Evolutionary conservation across 2,113 vertebrate genomes (phyloP).

Genomic region (Chunga burmeisteri): DNA sequence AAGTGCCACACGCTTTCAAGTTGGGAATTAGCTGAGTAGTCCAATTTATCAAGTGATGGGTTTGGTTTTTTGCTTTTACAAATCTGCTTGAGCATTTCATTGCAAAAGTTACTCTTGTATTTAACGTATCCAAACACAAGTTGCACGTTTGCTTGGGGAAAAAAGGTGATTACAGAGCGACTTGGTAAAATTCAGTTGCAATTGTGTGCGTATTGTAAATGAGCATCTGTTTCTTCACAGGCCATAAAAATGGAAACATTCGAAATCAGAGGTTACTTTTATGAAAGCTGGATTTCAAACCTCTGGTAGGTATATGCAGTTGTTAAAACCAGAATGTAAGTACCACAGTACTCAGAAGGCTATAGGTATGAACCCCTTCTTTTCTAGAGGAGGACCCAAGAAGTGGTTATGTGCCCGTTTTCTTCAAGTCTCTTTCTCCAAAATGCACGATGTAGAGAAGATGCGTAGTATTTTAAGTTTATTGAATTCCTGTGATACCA

Average conservation of each 20-base stretch:
- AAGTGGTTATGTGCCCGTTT: background rate
- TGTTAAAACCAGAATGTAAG: background rate
- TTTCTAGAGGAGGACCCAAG: background rate
- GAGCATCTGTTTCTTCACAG: background rate
- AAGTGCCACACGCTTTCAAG: background rate
- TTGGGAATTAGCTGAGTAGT: background rate
- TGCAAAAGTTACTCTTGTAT: background rate
- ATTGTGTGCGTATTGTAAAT: background rate
- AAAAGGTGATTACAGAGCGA: background rate
- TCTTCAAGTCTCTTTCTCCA: background rate
- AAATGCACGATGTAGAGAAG: background rate
- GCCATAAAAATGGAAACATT: background rate
- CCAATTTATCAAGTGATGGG: background rate
- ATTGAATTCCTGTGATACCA: background rate
- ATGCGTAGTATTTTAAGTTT: rapidly evolving
- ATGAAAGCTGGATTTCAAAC: background rate
- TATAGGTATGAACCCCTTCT: background rate
- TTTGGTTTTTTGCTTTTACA: background rate
- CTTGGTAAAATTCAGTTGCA: background rate
- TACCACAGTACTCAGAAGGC: background rate
- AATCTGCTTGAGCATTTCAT: background rate
- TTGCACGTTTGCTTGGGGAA: rapidly evolving
- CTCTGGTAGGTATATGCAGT: background rate
- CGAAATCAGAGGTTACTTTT: background rate
- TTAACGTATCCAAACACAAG: background rate